These are phyloP conservation scores for Bergia sp. DNA, from an alignment of 92 coral and sea anemone genomes.

Conservation along the genomic window DNA sequence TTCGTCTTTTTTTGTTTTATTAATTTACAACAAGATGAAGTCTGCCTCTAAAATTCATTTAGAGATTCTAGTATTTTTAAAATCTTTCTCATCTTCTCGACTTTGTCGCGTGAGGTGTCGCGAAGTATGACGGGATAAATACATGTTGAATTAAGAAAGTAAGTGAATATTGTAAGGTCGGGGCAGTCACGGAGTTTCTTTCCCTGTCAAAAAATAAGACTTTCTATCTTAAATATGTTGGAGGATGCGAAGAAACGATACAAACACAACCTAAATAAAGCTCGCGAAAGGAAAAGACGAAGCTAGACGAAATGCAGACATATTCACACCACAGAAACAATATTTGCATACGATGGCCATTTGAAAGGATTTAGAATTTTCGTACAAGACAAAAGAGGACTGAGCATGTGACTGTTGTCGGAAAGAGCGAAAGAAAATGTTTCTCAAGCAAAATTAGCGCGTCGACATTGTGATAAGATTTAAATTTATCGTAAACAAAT, in stretches of 20 bases:
- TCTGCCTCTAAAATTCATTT: neutral
- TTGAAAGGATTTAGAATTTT: neutral
- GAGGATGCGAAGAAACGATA: neutral
- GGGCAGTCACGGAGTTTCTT: neutral
- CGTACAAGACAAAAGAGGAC: neutral
- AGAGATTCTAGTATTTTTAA: neutral
- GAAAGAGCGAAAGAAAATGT: neutral
- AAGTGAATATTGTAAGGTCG: neutral
- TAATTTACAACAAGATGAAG: neutral
- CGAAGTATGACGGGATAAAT: neutral
- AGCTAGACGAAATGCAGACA: neutral
- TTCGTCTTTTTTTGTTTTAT: constrained; percentile 1
- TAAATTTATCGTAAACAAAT: neutral
- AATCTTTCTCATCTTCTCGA: neutral
- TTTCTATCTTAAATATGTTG: neutral
- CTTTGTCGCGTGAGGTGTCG: neutral
- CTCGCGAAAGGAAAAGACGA: neutral
- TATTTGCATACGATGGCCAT: neutral
- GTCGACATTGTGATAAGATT: neutral
- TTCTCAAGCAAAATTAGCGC: neutral
- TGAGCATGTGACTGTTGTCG: constrained; percentile 24
- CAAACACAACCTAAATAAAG: neutral
- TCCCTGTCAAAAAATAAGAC: neutral
- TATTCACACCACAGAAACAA: neutral
- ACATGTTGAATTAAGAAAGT: neutral